Conservation (phyloP, 2,113 vertebrate species). For the Seriola aureovittata region DNA sequence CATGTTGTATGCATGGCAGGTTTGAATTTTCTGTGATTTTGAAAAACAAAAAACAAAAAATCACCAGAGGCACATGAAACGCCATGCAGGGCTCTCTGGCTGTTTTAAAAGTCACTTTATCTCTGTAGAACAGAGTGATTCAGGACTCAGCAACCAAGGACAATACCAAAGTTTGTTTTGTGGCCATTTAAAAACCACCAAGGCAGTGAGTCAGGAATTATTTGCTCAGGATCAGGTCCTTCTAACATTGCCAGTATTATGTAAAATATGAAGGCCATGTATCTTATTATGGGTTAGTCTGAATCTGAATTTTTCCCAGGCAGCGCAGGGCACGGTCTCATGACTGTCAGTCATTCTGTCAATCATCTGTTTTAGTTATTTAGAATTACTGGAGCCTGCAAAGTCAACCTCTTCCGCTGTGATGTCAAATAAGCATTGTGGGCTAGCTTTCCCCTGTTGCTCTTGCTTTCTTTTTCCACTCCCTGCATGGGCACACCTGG, state of each 20-base stretch:
- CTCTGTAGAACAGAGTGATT: constrained; percentile 23
- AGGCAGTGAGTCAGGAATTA: background rate
- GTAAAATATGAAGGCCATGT: background rate
- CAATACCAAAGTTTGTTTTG: constrained; percentile 19
- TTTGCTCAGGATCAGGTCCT: constrained; percentile 1
- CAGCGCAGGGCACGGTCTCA: background rate
- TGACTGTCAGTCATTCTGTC: constrained; percentile 55
- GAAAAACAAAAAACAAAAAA: constrained; percentile 1
- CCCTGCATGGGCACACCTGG: constrained; percentile 49
- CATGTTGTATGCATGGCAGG: constrained; percentile 3
- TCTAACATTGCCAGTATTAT: background rate
- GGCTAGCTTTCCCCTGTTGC: constrained; percentile 40
- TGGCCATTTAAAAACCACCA: background rate
- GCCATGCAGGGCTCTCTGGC: background rate
- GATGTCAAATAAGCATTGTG: constrained; percentile 53
- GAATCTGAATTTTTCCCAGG: background rate
- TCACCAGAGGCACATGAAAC: constrained; percentile 20
- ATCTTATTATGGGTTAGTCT: background rate
- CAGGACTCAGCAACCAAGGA: constrained; percentile 6
- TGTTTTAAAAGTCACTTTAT: constrained; percentile 15
- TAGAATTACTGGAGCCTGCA: constrained; percentile 41
- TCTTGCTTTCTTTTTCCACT: constrained; percentile 58
- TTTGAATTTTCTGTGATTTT: constrained; percentile 38
- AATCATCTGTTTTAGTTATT: constrained; percentile 53
- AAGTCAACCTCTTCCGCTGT: constrained; percentile 41